These are phyloP conservation scores for Macaca nemestrina DNA, from an alignment of 2,113 vertebrate genomes.

Conservation along the genomic window DNA sequence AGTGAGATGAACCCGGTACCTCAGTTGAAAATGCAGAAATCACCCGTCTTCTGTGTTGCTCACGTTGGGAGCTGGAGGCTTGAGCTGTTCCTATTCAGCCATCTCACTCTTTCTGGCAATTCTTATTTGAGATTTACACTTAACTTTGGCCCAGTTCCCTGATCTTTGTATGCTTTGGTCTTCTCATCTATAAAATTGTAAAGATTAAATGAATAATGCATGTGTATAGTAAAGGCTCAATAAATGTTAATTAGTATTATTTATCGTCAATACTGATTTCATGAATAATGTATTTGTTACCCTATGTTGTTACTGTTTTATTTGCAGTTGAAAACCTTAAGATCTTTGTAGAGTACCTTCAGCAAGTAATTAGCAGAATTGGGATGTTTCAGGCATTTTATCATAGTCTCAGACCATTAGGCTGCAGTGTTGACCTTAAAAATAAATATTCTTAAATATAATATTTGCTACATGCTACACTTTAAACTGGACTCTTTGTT, in stretches of 20 bases:
- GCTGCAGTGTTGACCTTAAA: background rate
- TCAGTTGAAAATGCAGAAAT: no score
- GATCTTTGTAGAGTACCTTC: background rate
- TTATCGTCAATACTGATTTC: background rate
- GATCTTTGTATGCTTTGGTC: background rate
- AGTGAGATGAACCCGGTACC: no score
- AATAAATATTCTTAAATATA: slow-evolving; percentile 5
- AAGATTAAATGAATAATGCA: slow-evolving; percentile 27
- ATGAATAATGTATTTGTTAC: slow-evolving; percentile 3
- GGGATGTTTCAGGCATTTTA: slow-evolving; percentile 2
- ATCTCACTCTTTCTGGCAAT: background rate
- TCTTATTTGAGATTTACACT: slow-evolving; percentile 12
- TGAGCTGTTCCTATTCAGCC: no score
- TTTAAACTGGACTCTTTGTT: no score
- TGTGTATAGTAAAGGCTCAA: background rate
- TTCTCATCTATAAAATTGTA: slow-evolving; percentile 17
- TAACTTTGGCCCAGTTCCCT: background rate
- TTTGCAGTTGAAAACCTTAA: slow-evolving; percentile 12
- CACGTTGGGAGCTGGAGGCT: rapidly evolving
- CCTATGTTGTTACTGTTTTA: background rate
- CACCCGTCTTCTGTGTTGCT: no score
- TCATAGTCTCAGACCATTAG: background rate
- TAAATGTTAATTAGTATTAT: slow-evolving; percentile 1
- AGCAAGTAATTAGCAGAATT: slow-evolving; percentile 30
- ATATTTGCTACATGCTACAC: background rate